Conservation (phyloP, 2,888 invertebrate genomes). For the Chaetogeoica ovagalla region DNA sequence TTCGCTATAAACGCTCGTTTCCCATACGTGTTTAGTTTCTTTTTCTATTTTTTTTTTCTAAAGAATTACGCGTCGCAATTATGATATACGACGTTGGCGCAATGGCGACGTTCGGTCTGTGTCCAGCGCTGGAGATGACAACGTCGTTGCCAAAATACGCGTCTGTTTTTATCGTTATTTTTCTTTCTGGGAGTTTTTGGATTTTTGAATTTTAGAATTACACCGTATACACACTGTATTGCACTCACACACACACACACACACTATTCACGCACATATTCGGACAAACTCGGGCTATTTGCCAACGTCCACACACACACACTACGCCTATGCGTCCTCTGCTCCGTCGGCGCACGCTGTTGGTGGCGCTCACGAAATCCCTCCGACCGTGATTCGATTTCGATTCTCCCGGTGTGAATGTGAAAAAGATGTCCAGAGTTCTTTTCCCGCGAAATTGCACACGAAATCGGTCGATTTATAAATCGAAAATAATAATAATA, state of each 20-base stretch:
- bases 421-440: neutral
- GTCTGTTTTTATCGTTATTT: constrained; percentile 10
- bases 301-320: constrained; percentile 17
- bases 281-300: constrained; percentile 2
- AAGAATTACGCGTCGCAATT: too few species aligned
- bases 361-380: neutral
- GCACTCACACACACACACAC: too few species aligned
- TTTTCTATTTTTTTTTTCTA: too few species aligned
- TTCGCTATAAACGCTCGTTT: too few species aligned
- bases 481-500: too few species aligned
- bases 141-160: constrained; percentile 23
- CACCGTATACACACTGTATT: too few species aligned
- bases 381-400: constrained; percentile 9
- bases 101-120: neutral
- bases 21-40: too few species aligned
- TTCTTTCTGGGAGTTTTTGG: neutral
- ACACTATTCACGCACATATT: neutral
- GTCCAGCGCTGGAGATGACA: neutral
- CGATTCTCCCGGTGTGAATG: neutral
- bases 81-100: neutral
- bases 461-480: too few species aligned
- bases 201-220: constrained; percentile 27
- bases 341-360: neutral
- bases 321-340: neutral
- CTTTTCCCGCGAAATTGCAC: too few species aligned